These are phyloP conservation scores for Camponotus pennsylvanicus DNA, from an alignment of 1,140 invertebrate species.

Conservation along the genomic window DNA sequence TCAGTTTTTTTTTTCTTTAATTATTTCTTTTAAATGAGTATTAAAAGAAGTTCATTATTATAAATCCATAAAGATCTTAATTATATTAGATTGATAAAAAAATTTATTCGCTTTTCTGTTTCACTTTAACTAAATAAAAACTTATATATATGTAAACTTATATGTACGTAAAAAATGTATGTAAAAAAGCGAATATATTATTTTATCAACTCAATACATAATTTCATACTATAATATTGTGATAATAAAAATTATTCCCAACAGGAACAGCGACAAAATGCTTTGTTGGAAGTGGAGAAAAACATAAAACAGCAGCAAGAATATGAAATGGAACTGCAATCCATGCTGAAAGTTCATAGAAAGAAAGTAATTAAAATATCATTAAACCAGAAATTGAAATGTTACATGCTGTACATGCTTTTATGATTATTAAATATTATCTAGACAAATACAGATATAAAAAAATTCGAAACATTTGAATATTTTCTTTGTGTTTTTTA, in stretches of 20 bases:
- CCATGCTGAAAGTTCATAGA: slow-evolving; percentile 85
- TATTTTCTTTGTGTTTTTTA: slow-evolving; percentile 79
- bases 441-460: not conserved
- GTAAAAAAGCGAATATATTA: not conserved
- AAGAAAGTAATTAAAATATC: slow-evolving; percentile 83
- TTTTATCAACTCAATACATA: not conserved
- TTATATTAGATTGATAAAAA: slow-evolving; percentile 6
- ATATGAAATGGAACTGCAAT: slow-evolving; percentile 87
- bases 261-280: slow-evolving; percentile 86
- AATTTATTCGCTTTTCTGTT: not conserved
- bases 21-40: not conserved
- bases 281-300: slow-evolving; percentile 87
- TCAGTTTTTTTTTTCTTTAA: not conserved
- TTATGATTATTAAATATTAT: not conserved
- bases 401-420: not conserved
- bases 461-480: not conserved
- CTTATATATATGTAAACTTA: not conserved
- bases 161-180: not conserved
- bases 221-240: not conserved
- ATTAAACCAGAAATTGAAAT: not conserved
- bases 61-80: not conserved
- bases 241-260: slow-evolving; percentile 64
- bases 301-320: slow-evolving; percentile 86
- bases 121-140: not conserved
- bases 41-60: not conserved